Conservation (phyloP, 2,888 invertebrate genomes). For the Aphodius granarius region DNA sequence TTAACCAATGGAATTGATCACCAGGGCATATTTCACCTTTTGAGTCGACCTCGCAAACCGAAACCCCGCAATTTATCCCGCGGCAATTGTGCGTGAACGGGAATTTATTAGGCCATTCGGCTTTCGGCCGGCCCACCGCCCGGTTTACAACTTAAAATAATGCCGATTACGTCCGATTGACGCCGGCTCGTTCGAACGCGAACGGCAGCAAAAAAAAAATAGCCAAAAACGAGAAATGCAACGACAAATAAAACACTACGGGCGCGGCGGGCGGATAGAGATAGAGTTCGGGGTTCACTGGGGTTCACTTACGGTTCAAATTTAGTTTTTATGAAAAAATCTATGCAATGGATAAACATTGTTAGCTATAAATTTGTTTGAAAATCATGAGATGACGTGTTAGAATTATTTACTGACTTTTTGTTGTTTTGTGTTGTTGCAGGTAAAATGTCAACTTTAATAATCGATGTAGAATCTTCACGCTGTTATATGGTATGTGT, state of each 20-base stretch:
- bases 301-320: no score
- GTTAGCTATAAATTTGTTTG: not conserved
- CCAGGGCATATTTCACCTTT: conserved; percentile 39
- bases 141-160: conserved; percentile 36
- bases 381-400: not conserved
- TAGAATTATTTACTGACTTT: not conserved
- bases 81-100: conserved; percentile 44
- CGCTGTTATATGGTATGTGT: not conserved
- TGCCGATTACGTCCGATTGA: conserved; percentile 32
- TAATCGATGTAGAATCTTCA: not conserved
- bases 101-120: conserved; percentile 42
- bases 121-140: conserved; percentile 34
- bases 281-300: no score
- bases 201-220: not conserved
- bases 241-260: not conserved
- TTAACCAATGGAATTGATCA: conserved; percentile 34
- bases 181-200: not conserved
- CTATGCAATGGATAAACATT: not conserved
- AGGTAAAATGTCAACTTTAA: not conserved
- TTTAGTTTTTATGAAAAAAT: not conserved
- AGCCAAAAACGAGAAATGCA: no score
- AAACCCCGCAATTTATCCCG: conserved; percentile 40
- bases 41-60: conserved; percentile 27
- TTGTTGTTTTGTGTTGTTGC: not conserved
- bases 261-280: no score